Base-by-base conservation (phyloP, 2,888 invertebrate species). In the Chrysodeixis includens region DNA sequence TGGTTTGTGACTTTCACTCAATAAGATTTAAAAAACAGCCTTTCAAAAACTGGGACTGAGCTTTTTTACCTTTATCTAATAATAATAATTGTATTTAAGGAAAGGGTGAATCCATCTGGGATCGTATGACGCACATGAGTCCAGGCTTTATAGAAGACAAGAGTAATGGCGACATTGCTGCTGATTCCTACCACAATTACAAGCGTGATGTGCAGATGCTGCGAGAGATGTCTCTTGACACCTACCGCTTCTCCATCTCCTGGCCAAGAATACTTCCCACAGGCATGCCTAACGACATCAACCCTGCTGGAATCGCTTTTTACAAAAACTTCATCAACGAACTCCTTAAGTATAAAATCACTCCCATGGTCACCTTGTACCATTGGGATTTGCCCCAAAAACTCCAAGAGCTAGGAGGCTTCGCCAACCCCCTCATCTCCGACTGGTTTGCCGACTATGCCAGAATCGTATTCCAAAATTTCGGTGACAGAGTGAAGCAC, bases 281-380 rank as follows among this genome's bases (percentile, higher is more conserved):
- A 40, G 96, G 96, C 16, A 89, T 93, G 35, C 62, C 91, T 1
- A 92, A 95, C 54, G 80, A 90, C 1, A 81, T 96, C 18, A 97
- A 96, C 83, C 85, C 93, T 74, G 92, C 92, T 0, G 97, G 96
- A 5, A 88, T 97, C 12, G 88, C 93, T 10, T 97, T 96, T 85
- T 97, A 97, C 87, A 96, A 96, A 74, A 92, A 95, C 63, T 86
- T 97, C 0, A 96, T 97, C 57, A 86, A 96, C 78, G 96, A 95
- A 81, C 92, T 97, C 66, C 63, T 96, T 0, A 94, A 91, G 35
- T 96, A 95, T 73, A 95, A 94, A 46, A 97, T 97, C 58, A 86
- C 92, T 56, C 97, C 97, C 0, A 89, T 96, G 86, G 90, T 96
- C 0, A 95, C 96, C 0, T 84, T 96, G 44, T 95, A 92, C 76